These are phyloP conservation scores for Pleuronectes platessa DNA, from an alignment of 2,113 vertebrate species.

Conservation along the genomic window DNA sequence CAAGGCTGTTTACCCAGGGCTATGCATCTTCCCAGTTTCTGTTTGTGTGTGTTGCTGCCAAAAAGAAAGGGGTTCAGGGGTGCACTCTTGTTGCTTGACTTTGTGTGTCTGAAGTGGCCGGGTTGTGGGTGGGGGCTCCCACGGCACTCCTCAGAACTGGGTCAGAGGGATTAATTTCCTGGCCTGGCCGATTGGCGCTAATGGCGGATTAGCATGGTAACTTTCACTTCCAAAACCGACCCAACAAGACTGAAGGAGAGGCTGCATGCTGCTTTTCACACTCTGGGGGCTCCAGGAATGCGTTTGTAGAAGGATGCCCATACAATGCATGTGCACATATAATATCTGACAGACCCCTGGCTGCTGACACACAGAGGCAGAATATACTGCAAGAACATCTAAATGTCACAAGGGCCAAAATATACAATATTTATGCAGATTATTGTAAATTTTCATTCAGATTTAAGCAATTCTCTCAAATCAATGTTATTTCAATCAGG, in stretches of 20 bases:
- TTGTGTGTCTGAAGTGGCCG: constrained; percentile 37
- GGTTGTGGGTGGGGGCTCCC: constrained; percentile 29
- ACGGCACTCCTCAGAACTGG: constrained; percentile 61
- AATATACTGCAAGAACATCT: too few species aligned
- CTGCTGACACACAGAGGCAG: background rate
- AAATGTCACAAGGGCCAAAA: too few species aligned
- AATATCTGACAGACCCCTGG: constrained; percentile 2
- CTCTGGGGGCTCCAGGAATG: constrained; percentile 1
- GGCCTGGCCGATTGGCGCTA: constrained; percentile 51
- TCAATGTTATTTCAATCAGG: too few species aligned
- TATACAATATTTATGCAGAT: too few species aligned
- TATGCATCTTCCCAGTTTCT: constrained; percentile 19
- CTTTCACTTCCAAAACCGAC: constrained; percentile 56
- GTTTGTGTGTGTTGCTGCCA: constrained; percentile 19
- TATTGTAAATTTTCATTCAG: too few species aligned
- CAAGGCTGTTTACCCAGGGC: constrained; percentile 14
- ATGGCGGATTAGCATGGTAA: constrained; percentile 69
- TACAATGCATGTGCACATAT: background rate
- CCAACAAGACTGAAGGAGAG: constrained; percentile 14
- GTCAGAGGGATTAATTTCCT: constrained; percentile 76
- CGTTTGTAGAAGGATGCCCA: background rate
- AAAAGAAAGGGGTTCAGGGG: constrained; percentile 3
- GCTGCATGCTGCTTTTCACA: background rate
- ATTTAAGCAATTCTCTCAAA: too few species aligned
- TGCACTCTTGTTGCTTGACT: constrained; percentile 30